Evolutionary conservation across 2,888 invertebrate genomes (phyloP).

Genomic region (Lasioglossum leucozonium): DNA sequence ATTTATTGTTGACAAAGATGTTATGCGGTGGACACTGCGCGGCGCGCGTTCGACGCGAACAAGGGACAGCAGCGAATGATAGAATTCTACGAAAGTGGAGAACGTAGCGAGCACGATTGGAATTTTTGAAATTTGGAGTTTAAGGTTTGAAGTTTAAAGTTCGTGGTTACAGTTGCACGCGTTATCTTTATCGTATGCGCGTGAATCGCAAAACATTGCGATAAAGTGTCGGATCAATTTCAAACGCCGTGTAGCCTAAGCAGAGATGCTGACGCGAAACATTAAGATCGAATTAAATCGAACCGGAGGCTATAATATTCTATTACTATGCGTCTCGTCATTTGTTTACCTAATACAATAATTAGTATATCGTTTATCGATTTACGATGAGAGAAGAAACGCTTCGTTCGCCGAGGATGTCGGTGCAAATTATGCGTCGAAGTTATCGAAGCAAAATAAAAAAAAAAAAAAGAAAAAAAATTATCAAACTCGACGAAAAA

Average conservation of each 20-base stretch:
- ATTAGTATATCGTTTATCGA: conserved; percentile 35
- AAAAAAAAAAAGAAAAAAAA: not conserved
- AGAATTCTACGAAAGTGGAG: not conserved
- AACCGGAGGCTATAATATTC: conserved; percentile 37
- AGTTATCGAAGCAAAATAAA: not conserved
- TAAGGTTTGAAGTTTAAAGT: not conserved
- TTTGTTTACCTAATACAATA: conserved; percentile 41
- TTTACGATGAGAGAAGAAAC: conserved; percentile 27
- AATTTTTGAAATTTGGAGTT: not conserved
- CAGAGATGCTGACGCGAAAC: conserved; percentile 18
- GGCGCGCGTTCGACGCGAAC: not conserved
- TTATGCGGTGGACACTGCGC: conserved; percentile 16
- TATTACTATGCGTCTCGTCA: conserved; percentile 48
- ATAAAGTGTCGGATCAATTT: conserved; percentile 5
- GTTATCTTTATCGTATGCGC: not conserved
- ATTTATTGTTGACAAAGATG: conserved; percentile 19
- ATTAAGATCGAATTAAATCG: conserved; percentile 34
- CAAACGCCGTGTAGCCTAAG: conserved; percentile 34
- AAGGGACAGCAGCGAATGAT: not conserved
- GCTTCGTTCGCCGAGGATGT: conserved; percentile 16
- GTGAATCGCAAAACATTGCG: conserved; percentile 12
- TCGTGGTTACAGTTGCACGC: not conserved
- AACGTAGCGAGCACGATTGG: not conserved
- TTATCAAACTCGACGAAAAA: conserved; percentile 26
- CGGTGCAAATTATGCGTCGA: not conserved